phyloP scores from a whole-genome alignment of 1,140 invertebrate genomes.

The Diuraphis noxia region DNA sequence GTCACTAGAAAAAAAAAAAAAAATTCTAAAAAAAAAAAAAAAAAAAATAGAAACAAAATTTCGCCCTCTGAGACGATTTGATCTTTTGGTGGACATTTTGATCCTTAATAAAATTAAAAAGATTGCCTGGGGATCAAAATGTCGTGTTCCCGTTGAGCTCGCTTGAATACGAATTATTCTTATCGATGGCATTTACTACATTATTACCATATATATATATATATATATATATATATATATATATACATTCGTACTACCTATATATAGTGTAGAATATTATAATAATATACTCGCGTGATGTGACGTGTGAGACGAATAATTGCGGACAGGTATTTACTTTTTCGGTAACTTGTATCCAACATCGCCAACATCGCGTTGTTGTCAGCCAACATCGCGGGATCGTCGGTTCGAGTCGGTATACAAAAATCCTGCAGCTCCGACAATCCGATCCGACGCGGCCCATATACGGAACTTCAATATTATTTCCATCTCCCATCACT shows the following conservation, averaged over 20 bases:
- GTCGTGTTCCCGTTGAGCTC: background rate
- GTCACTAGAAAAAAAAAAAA: too few species aligned
- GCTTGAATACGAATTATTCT: background rate
- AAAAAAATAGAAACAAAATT: background rate
- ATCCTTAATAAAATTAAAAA: background rate
- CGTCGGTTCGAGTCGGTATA: background rate
- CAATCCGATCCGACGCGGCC: background rate
- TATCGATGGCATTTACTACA: background rate
- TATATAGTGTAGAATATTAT: background rate
- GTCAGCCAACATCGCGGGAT: background rate
- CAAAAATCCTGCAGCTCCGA: background rate
- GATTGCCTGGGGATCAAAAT: background rate
- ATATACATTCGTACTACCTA: background rate
- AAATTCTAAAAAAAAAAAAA: too few species aligned
- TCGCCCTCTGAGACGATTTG: background rate
- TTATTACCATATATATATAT: background rate
- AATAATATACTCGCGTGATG: background rate
- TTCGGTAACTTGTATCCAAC: too few species aligned
- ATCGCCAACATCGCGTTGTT: background rate
- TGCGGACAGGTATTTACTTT: background rate
- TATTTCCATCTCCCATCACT: background rate
- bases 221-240: background rate
- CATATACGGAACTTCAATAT: background rate
- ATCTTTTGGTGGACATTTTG: background rate
- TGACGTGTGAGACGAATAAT: background rate